Evolutionary conservation across 2,888 invertebrate species (phyloP), one percentile per base, ranked within the genome.

Genomic region (Eupithecia vulgata): DNA sequence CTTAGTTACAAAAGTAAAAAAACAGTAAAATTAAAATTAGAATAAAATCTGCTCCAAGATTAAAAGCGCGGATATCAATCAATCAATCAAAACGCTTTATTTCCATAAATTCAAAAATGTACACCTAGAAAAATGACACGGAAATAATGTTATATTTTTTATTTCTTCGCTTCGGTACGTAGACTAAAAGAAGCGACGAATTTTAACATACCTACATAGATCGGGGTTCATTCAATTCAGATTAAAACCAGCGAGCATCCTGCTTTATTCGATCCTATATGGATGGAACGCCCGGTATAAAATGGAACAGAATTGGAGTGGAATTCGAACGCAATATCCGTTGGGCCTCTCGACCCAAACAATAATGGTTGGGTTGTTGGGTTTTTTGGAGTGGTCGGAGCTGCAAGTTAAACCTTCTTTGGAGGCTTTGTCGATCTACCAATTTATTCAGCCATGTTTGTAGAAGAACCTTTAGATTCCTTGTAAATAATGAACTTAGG

Each of bases 251-350:
- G 0, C 10, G 10, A 21, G 3, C 2, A 10, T 17, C 17, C 52
- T 5, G 21, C 1, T 45, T 45, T 57, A 13, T 57, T 25, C 25
- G 10, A 21, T 25, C 5, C 57, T 12, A 13, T 25, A 25, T 13
- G 25, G 57, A 57, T 57, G 12, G 57, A 57, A 57, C 57, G 25
- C 12, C 12, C 57, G 1, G 57, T 57, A 57, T 57, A 57, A 21
- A 25, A 57, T 57, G 57, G 21, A 57, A 57, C 25, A 57, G 57
- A 57, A 52, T 52, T 52, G 48, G 62, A 64, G 48, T 52, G 52
- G 64, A 73, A 70, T 68, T 62, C 67, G 67, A 57, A 3, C 67
- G 67, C 70, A 68, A 73, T 73, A 73, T 73, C 64, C 64, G 67
- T 57, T 15, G 64, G 37, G 25, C 25, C 66, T 66, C 66, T 73